These are phyloP conservation scores for Volucella bombylans DNA, from an alignment of 2,888 invertebrate genomes.

Conservation along the genomic window DNA sequence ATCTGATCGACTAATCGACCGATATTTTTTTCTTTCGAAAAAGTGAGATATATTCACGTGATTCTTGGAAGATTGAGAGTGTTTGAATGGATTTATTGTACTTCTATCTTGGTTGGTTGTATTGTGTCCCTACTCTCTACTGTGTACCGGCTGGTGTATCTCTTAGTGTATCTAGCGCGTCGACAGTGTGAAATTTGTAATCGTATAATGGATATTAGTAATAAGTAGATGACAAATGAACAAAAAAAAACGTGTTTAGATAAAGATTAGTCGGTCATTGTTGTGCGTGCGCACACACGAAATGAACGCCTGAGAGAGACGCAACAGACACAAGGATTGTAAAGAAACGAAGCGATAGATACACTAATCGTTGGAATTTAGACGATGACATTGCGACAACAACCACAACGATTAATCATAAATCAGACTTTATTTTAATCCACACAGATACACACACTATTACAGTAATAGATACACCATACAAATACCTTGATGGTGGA, in stretches of 20 bases:
- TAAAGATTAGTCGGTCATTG: constrained; percentile 69
- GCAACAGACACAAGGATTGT: constrained; percentile 50
- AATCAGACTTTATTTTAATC: constrained; percentile 75
- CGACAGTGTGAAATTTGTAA: constrained; percentile 70
- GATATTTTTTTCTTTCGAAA: constrained; percentile 15
- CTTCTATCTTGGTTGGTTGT: neutral
- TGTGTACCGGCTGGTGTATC: constrained; percentile 29
- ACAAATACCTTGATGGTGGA: neutral
- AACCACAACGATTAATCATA: constrained; percentile 75
- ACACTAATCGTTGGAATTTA: constrained; percentile 71
- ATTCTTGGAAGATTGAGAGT: constrained; percentile 38
- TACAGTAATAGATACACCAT: neutral
- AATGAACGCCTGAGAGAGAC: constrained; percentile 27
- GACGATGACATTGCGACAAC: constrained; percentile 74
- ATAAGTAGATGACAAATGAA: constrained; percentile 73
- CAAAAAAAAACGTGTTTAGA: constrained; percentile 61
- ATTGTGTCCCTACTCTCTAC: constrained; percentile 7
- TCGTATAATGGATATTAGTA: constrained; percentile 72
- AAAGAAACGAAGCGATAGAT: constrained; percentile 59
- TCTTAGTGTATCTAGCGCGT: constrained; percentile 15
- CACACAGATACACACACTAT: constrained; percentile 41
- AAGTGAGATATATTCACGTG: constrained; percentile 12
- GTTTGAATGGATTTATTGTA: constrained; percentile 43
- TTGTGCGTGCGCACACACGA: constrained; percentile 39
- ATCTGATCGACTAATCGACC: neutral